Evolutionary conservation across 64 coral and sea anemone species (phyloP), one percentile per base, ranked within the genome.

Genomic region (Porites lutea): DNA sequence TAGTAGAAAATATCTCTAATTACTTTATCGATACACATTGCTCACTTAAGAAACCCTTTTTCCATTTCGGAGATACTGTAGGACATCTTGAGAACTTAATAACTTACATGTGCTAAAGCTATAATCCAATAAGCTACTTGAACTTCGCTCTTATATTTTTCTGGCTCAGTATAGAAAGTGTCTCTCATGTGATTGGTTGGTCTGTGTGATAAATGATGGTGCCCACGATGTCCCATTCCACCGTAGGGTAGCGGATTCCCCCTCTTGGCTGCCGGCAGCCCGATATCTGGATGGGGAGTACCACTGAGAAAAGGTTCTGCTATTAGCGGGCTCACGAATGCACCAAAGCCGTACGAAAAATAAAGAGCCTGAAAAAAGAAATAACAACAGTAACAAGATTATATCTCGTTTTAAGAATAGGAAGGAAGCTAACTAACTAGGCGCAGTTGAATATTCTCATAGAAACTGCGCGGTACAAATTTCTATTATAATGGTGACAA

Each of bases 101-200:
- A 44, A 89, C 95, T 94, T 90, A 97, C 95, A 67, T 97, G 95
- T 5, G 95, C 92, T 86, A 97, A 90, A 48, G 95, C 95, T 49
- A 97, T 91, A 57, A 97, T 97, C 95, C 95, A 97, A 44, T 97
- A 97, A 4, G 95, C 95, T 65, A 97, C 90, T 78, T 97, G 92
- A 37, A 97, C 95, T 76, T 97, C 95, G 76, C 95, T 97, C 13
- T 92, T 86, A 13, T 97, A 93, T 47, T 86, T 71, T 23, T 90
- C 72, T 4, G 89, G 59, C 75, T 76, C 92, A 43, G 87, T 80
- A 20, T 88, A 60, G 37, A 79, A 14, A 50, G 92, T 63, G 8
- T 88, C 74, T 44, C 88, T 59, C 19, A 97, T 65, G 16, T 79
- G 78, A 10, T 88, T 59, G 46, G 95, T 88, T n/a, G 90, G 78